Evolutionary conservation across 2,113 vertebrate genomes (phyloP).

Genomic region (Indri indri): DNA sequence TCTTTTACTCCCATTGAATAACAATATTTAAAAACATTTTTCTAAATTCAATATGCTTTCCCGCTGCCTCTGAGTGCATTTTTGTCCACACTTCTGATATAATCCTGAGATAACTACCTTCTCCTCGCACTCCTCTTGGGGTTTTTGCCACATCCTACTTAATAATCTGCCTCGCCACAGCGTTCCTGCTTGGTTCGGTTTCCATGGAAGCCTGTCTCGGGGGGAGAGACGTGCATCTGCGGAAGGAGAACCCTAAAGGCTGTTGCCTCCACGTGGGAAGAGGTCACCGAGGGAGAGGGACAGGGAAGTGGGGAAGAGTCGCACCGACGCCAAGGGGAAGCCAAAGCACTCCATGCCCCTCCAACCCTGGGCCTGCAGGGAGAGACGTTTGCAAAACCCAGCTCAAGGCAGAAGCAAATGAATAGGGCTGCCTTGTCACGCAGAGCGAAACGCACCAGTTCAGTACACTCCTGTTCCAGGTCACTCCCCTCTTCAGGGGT

Average conservation of each 20-base stretch:
- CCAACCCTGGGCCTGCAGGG: too few species aligned
- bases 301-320: background rate
- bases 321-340: background rate
- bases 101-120: background rate
- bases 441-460: background rate
- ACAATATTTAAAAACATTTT: background rate
- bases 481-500: background rate
- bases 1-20: background rate
- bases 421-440: background rate
- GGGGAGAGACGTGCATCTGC: background rate
- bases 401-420: background rate
- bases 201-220: slow-evolving; percentile 42
- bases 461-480: background rate
- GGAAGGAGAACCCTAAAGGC: background rate
- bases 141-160: background rate
- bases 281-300: background rate
- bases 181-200: background rate
- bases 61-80: background rate
- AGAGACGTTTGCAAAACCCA: background rate
- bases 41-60: background rate
- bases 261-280: background rate
- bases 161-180: background rate
- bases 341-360: rapidly evolving
- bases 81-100: background rate
- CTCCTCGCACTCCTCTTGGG: background rate